Evolutionary conservation across 2,888 invertebrate species (phyloP).

Genomic region (Netelia inedita): DNA sequence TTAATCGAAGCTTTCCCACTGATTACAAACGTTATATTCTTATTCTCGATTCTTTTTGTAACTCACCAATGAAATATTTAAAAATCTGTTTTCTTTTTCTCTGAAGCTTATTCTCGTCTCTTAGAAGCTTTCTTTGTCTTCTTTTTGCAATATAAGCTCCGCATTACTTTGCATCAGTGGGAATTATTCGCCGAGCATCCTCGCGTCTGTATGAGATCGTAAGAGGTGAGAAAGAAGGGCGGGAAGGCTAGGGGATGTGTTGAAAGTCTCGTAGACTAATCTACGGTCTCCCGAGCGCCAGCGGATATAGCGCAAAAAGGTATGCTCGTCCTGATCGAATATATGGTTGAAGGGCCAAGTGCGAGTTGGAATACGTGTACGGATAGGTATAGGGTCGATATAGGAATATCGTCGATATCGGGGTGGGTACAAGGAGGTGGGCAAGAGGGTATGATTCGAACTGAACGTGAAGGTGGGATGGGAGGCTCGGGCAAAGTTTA

Average conservation of each 20-base stretch:
- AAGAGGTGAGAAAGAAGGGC: constrained; percentile 1
- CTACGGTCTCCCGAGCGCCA: constrained; percentile 36
- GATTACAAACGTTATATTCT: no score
- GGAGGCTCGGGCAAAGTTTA: constrained; percentile 52
- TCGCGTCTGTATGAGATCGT: constrained; percentile 10
- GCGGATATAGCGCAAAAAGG: constrained; percentile 18
- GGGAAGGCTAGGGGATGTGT: background rate
- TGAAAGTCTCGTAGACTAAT: constrained; percentile 52
- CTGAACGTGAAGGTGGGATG: background rate
- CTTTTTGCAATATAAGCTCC: background rate
- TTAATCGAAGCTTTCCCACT: no score
- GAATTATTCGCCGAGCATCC: constrained; percentile 3
- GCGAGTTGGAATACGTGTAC: background rate
- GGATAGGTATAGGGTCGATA: background rate
- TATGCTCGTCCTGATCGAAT: constrained; percentile 12
- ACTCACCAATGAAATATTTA: no score
- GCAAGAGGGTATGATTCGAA: constrained; percentile 4
- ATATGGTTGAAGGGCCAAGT: constrained; percentile 19
- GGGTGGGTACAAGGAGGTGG: background rate
- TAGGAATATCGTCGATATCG: constrained; percentile 59
- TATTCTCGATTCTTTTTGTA: background rate
- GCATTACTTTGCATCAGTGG: background rate
- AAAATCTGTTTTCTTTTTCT: no score
- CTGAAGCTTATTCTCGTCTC: no score
- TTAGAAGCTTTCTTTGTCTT: background rate